A percentile compares a stretch with the other conserved stretches of the same genome.
Conservation (phyloP, 2,797 vertebrate species). For the Rhabdophis nuchalis region DNA sequence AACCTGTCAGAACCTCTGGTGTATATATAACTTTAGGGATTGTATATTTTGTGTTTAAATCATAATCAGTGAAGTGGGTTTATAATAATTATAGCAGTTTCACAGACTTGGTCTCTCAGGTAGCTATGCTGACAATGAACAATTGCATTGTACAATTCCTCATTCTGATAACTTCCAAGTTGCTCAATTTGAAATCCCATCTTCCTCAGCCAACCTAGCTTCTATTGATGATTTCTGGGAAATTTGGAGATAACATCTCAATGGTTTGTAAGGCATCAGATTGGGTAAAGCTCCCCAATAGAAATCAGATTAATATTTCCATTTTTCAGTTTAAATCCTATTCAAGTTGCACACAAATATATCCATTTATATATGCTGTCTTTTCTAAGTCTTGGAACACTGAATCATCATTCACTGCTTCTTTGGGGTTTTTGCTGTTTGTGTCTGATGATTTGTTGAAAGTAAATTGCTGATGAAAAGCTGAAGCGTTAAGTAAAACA, state of each 20-base stretch:
- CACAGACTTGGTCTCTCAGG: neutral
- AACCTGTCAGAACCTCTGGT: too few relatives aligned
- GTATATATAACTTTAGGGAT: neutral
- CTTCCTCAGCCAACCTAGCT: neutral
- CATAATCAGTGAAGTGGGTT: neutral
- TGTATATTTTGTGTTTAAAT: neutral
- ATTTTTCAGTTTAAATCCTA: neutral
- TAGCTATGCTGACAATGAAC: neutral
- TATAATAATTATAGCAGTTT: neutral
- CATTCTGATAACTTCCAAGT: neutral
- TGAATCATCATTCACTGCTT: neutral
- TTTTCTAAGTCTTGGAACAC: neutral
- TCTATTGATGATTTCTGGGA: neutral
- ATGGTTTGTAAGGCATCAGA: neutral
- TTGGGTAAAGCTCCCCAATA: neutral
- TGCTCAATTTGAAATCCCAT: neutral
- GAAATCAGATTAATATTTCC: neutral
- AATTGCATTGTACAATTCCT: neutral
- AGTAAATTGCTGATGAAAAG: neutral
- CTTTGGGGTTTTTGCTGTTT: neutral
- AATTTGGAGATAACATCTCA: neutral
- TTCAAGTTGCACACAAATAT: neutral
- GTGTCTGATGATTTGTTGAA: neutral
- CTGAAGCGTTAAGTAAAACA: neutral
- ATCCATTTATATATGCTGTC: neutral